These are phyloP conservation scores for Caradrina clavipalpis DNA, from an alignment of 2,888 invertebrate species.

Conservation along the genomic window DNA sequence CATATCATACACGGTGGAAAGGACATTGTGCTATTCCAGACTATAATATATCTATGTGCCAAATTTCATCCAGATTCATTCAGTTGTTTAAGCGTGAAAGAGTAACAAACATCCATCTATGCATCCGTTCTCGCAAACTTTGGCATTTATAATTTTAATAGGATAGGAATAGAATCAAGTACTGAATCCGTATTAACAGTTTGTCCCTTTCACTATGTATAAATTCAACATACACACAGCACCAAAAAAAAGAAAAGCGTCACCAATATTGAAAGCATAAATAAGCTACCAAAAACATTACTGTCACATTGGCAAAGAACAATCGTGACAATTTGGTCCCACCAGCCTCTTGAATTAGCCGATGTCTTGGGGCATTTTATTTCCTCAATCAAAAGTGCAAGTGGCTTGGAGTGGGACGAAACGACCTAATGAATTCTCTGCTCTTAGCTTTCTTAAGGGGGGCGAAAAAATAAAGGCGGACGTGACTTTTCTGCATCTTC, in stretches of 20 bases:
- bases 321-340: constrained; percentile 80
- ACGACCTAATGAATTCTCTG: constrained; percentile 87
- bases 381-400: constrained; percentile 88
- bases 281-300: constrained; percentile 69
- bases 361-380: constrained; percentile 85
- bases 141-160: no score
- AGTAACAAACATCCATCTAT: no score
- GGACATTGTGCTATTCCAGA: no score
- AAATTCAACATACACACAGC: not conserved
- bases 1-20: no score
- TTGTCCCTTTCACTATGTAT: no score
- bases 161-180: no score
- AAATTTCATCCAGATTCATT: no score
- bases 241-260: not conserved
- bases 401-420: constrained; percentile 83
- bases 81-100: no score
- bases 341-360: constrained; percentile 83
- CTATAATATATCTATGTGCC: no score
- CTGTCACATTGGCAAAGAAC: constrained; percentile 74
- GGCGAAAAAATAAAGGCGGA: constrained; percentile 55
- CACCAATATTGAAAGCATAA: constrained; percentile 62
- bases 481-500: constrained; percentile 68
- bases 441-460: constrained; percentile 74
- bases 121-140: no score
- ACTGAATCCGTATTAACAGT: no score